Conservation (phyloP, 1,140 invertebrate species). For the Heliconius nattereri region DNA sequence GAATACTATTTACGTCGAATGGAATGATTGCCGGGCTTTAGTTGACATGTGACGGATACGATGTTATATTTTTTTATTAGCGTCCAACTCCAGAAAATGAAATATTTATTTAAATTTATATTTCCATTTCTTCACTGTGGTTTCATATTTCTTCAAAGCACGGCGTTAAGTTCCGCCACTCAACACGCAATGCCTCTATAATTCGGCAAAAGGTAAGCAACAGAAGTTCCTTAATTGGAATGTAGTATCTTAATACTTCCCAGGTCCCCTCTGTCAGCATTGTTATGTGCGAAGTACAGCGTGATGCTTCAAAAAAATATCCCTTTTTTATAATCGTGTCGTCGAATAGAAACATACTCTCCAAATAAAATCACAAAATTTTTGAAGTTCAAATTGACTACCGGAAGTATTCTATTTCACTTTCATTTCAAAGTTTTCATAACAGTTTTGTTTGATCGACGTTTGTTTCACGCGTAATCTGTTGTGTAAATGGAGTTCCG, state of each 20-base stretch:
- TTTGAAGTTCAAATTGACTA: constrained; percentile 22
- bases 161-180: too few relatives aligned
- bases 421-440: constrained; percentile 23
- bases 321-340: not conserved
- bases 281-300: too few relatives aligned
- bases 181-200: too few relatives aligned
- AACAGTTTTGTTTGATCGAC: not conserved
- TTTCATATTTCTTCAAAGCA: too few relatives aligned
- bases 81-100: too few relatives aligned
- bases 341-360: constrained; percentile 17
- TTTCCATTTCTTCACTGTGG: too few relatives aligned
- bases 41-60: not conserved
- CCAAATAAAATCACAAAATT: constrained; percentile 25
- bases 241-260: too few relatives aligned
- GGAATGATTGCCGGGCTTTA: not conserved
- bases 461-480: not conserved
- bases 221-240: too few relatives aligned
- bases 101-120: too few relatives aligned
- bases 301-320: not conserved
- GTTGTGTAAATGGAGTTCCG: not conserved
- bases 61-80: not conserved
- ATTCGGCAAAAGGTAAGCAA: too few relatives aligned
- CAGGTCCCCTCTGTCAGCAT: too few relatives aligned
- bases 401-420: constrained; percentile 11
- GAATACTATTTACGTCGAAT: constrained; percentile 5